A percentile compares a stretch with the other conserved stretches of the same genome.
These are phyloP conservation scores for Dendrocincla fuliginosa DNA, from an alignment of 2,797 vertebrate species.

Conservation along the genomic window DNA sequence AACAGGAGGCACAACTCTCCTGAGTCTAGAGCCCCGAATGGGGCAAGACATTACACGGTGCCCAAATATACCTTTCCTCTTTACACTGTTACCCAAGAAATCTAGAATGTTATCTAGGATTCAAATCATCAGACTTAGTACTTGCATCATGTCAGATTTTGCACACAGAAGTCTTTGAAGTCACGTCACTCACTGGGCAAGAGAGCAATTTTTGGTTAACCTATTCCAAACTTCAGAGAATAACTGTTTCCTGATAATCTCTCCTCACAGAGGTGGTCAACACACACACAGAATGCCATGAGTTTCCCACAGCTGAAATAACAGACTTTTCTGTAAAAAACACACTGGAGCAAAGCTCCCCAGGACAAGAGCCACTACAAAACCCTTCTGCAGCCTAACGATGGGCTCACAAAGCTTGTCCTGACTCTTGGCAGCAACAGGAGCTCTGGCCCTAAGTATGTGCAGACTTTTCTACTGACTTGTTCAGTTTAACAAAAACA, in stretches of 20 bases:
- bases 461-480: accelerated
- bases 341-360: background rate
- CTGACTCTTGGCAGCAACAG: accelerated
- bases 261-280: background rate
- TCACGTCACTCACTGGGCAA: background rate
- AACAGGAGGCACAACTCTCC: background rate
- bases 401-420: background rate
- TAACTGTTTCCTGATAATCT: background rate
- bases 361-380: background rate
- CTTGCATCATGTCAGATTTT: background rate
- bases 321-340: background rate
- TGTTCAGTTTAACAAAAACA: background rate
- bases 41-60: background rate
- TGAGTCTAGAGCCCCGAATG: accelerated
- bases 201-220: background rate
- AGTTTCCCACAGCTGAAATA: background rate
- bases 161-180: background rate
- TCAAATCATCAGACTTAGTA: background rate
- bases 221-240: background rate
- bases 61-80: background rate
- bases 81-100: background rate
- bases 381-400: background rate
- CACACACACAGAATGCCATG: background rate
- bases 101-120: background rate
- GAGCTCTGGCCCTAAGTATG: background rate